Evolutionary conservation across 2,797 vertebrate species (phyloP).

Genomic region (Dryobates pubescens): DNA sequence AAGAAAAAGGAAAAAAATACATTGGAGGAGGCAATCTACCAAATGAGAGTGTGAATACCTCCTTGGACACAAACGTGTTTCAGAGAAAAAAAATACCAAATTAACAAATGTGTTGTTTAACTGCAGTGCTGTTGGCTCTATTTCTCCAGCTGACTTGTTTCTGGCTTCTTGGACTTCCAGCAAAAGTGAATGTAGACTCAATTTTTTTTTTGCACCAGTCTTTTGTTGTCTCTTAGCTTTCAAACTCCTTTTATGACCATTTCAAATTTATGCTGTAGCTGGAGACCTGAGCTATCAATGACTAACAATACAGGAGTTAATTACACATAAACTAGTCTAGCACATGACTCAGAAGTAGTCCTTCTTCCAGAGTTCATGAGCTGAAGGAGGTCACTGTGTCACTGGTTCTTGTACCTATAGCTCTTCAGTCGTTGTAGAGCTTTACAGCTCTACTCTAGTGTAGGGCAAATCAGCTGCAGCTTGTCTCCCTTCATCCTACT

Average conservation of each 20-base stretch:
- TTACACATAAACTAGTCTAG: not conserved
- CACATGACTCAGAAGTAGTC: not conserved
- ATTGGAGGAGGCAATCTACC: not conserved
- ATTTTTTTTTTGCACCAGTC: not conserved
- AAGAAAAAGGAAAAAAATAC: no score
- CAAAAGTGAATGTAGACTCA: not conserved
- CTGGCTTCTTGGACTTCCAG: not conserved
- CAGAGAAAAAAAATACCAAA: not conserved
- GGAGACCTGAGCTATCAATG: not conserved
- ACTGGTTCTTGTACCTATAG: not conserved
- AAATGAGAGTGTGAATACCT: not conserved
- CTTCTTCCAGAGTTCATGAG: not conserved
- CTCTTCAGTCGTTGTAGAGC: not conserved
- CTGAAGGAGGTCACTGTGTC: not conserved
- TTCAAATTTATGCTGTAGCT: not conserved
- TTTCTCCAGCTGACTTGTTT: not conserved
- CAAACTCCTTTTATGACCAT: not conserved
- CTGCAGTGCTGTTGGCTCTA: not conserved
- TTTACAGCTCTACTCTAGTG: not conserved
- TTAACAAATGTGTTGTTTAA: not conserved
- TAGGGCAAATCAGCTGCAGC: not conserved
- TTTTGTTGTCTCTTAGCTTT: not conserved
- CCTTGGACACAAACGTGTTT: not conserved
- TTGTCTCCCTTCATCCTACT: slow-evolving; percentile 27
- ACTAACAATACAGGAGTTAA: not conserved